phyloP scores from a whole-genome alignment of 2,888 invertebrate genomes.

The Neoaliturus tenellus region DNA sequence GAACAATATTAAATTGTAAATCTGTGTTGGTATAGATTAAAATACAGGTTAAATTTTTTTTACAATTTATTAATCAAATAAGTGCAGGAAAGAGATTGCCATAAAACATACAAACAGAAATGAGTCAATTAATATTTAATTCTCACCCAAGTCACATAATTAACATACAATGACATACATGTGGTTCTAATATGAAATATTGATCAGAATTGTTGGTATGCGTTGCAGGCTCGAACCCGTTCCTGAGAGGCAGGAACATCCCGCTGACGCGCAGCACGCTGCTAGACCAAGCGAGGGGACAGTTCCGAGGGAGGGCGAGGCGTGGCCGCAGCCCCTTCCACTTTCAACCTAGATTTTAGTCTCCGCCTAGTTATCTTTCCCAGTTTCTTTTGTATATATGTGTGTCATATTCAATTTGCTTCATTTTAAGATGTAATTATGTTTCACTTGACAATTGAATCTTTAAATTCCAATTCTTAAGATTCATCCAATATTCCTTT shows the following conservation, averaged over 20 bases:
- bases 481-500: background rate
- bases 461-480: background rate
- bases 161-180: too few species aligned
- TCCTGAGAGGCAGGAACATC: conserved; percentile 3
- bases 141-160: too few species aligned
- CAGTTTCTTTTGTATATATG: background rate
- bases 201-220: too few species aligned
- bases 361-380: background rate
- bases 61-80: too few species aligned
- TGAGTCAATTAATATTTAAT: too few species aligned
- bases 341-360: conserved; percentile 48
- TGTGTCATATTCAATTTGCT: background rate
- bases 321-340: background rate
- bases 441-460: background rate
- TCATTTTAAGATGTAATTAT: background rate
- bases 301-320: background rate
- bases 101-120: too few species aligned
- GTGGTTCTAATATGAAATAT: too few species aligned
- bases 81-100: too few species aligned
- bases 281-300: background rate
- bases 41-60: too few species aligned
- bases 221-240: background rate
- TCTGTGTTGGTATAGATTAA: too few species aligned
- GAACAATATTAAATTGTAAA: too few species aligned
- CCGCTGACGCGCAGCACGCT: conserved; percentile 14